Evolutionary conservation across 2,113 vertebrate species (phyloP).

Genomic region (Setophaga kirtlandii): DNA sequence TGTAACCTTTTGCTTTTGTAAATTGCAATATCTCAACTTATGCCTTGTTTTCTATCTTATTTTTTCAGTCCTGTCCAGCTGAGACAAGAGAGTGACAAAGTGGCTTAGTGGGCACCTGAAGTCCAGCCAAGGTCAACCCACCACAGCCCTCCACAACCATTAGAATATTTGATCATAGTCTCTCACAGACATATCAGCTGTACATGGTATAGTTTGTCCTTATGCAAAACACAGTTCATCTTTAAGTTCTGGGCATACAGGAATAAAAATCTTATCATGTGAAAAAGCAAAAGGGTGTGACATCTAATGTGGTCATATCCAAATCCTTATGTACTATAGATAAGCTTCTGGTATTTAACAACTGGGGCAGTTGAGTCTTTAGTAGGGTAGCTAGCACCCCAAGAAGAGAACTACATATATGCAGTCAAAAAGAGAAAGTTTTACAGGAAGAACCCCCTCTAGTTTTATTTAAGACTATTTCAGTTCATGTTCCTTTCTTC

Average conservation of each 20-base stretch:
- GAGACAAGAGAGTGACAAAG: neutral
- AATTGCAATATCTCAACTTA: neutral
- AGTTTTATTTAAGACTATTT: neutral
- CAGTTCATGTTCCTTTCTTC: neutral
- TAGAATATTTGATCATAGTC: neutral
- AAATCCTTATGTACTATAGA: neutral
- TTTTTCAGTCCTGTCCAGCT: neutral
- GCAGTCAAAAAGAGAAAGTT: neutral
- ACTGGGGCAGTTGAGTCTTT: neutral
- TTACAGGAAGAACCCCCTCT: rapidly evolving
- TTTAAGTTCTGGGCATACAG: neutral
- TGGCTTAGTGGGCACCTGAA: neutral
- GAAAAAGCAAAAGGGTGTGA: neutral
- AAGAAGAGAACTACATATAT: neutral
- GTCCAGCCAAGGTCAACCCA: neutral
- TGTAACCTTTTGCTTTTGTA: neutral
- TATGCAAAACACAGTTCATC: neutral
- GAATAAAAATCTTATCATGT: neutral
- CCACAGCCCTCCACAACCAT: neutral
- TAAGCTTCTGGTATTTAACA: neutral
- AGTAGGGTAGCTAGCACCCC: neutral
- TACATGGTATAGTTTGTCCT: neutral
- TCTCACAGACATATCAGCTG: neutral
- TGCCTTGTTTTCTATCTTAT: neutral
- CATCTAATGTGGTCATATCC: neutral